Conservation (phyloP, 2,888 invertebrate genomes). For the Penaeus monodon region DNA sequence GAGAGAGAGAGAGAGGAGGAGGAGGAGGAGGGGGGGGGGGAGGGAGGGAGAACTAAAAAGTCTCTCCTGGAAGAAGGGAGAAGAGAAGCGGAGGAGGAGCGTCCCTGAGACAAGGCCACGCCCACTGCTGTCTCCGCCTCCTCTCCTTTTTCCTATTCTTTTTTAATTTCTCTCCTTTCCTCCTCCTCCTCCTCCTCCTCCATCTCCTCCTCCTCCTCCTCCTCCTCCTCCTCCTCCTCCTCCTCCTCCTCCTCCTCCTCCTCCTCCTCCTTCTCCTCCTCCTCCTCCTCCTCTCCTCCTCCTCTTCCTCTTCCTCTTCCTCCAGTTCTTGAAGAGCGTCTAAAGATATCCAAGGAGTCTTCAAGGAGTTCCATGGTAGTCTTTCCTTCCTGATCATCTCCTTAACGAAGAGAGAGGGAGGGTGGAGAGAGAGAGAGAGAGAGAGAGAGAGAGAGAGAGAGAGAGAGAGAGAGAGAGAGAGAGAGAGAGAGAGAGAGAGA, state of each 20-base stretch:
- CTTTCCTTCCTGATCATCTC: too few relatives aligned
- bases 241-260: not conserved
- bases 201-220: not conserved
- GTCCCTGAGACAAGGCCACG: not conserved
- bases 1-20: too few relatives aligned
- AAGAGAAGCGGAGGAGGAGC: too few relatives aligned
- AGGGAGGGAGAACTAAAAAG: too few relatives aligned
- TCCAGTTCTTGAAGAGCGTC: not conserved
- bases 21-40: too few relatives aligned
- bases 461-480: too few relatives aligned
- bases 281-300: not conserved
- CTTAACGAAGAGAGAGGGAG: not conserved
- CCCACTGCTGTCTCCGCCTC: not conserved
- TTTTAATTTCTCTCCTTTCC: not conserved
- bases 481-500: too few relatives aligned
- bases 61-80: too few relatives aligned
- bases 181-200: not conserved
- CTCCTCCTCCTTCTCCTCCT: not conserved
- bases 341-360: conserved; percentile 1
- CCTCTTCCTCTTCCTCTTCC: not conserved
- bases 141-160: not conserved
- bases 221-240: not conserved
- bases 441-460: too few relatives aligned
- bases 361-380: too few relatives aligned
- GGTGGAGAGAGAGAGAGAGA: not conserved